A percentile compares a stretch with the other conserved stretches of the same genome.
Evolutionary conservation across 2,113 vertebrate genomes (phyloP).

Genomic region (Muntiacus reevesi): DNA sequence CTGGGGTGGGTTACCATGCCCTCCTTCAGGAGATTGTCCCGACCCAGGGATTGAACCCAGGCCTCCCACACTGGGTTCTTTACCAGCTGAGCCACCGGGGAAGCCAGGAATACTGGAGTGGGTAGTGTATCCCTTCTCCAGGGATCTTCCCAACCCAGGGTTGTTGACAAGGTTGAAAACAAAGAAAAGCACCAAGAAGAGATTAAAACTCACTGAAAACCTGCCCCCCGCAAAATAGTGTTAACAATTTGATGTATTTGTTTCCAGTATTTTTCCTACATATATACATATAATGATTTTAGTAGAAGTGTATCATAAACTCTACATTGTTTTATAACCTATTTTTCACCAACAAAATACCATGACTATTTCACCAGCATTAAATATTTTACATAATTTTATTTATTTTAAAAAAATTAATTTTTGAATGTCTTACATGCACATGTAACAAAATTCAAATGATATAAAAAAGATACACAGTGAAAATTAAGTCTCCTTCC

Average conservation of each 20-base stretch:
- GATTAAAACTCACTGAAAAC: slow-evolving; percentile 11
- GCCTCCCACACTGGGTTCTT: neutral
- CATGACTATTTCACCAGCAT: neutral
- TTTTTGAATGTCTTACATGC: neutral
- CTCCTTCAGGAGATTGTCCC: neutral
- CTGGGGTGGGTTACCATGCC: neutral
- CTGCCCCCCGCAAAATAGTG: neutral
- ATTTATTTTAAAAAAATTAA: neutral
- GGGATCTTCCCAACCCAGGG: neutral
- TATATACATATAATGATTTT: neutral
- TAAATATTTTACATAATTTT: slow-evolving; percentile 27
- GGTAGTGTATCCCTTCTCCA: neutral
- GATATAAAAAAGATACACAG: neutral
- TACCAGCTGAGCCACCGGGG: neutral
- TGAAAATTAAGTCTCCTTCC: neutral
- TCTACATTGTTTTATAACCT: neutral
- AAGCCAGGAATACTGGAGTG: neutral
- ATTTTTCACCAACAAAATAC: neutral
- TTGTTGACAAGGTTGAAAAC: slow-evolving; percentile 26
- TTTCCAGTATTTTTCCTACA: neutral
- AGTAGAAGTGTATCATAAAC: neutral
- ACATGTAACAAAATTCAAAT: slow-evolving; percentile 20
- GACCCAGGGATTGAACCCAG: neutral
- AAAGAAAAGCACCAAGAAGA: slow-evolving; percentile 20
- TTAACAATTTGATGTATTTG: slow-evolving; percentile 39